Evolutionary conservation across 2,113 vertebrate genomes (phyloP).

Genomic region (Nesogale talazaci): DNA sequence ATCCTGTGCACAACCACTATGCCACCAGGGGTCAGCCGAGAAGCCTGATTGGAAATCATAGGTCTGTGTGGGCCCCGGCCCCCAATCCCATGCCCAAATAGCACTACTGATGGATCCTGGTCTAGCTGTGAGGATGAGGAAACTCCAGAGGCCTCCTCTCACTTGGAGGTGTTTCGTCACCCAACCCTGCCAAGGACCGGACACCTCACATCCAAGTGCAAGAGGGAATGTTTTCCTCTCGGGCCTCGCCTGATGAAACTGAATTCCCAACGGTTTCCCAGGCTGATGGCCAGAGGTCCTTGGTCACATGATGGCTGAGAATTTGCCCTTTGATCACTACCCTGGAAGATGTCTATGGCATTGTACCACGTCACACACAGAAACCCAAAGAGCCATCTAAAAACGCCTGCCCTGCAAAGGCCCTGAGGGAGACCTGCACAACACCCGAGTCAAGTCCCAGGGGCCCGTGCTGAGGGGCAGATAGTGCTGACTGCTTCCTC

Average conservation of each 20-base stretch:
- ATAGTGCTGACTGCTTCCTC: not conserved
- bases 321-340: not conserved
- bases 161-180: not conserved
- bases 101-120: not conserved
- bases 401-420: not conserved
- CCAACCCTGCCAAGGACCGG: not conserved
- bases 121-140: not conserved
- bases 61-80: not conserved
- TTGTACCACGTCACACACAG: not conserved
- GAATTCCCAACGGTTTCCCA: not conserved
- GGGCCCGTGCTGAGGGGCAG: not conserved
- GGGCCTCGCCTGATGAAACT: not conserved
- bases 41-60: not conserved
- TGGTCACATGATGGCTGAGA: not conserved
- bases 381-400: not conserved
- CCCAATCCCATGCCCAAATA: no score
- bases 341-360: not conserved
- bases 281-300: not conserved
- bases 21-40: no score
- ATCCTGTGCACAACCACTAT: no score
- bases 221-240: slow-evolving; percentile 16
- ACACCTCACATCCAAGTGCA: not conserved
- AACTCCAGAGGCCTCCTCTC: no score
- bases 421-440: not conserved
- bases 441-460: not conserved